Conservation (phyloP, 37 sponge, comb jelly and placozoan species). For the Ianthella basta region DNA sequence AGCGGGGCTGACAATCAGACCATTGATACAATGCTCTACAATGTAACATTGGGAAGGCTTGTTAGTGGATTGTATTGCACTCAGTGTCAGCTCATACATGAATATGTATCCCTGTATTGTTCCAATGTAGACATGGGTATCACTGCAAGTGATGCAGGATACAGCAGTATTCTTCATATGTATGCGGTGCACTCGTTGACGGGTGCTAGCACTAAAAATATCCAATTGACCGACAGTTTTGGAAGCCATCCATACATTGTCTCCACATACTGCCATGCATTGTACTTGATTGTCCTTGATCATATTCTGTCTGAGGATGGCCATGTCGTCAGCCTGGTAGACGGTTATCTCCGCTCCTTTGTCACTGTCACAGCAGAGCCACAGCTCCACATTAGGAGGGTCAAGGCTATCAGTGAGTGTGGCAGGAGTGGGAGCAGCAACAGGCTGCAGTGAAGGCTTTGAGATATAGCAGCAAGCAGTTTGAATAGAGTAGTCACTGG, state of each 20-base stretch:
- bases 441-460: not conserved
- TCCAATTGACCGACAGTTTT: conserved; percentile 14
- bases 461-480: conserved; percentile 35
- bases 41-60: not conserved
- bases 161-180: conserved; percentile 23
- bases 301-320: not conserved
- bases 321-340: conserved; percentile 21
- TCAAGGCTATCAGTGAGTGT: not conserved
- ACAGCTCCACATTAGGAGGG: conserved; percentile 22
- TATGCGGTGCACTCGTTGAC: conserved; percentile 2
- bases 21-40: conserved; percentile 23
- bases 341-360: conserved; percentile 37
- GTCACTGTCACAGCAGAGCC: conserved; percentile 40
- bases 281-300: conserved; percentile 4
- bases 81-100: conserved; percentile 2
- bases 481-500: conserved; percentile 37
- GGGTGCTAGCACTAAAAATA: conserved; percentile 12
- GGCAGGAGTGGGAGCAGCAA: not conserved
- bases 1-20: not conserved
- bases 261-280: conserved; percentile 32
- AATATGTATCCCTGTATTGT: conserved; percentile 48
- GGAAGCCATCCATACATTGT: conserved; percentile 41
- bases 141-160: conserved; percentile 44
- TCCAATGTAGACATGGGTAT: conserved; percentile 28
- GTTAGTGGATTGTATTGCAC: not conserved